A percentile compares a stretch with the other conserved stretches of the same genome.
Evolutionary conservation across 2,797 vertebrate genomes (phyloP).

Genomic region (Hydrophis major): DNA sequence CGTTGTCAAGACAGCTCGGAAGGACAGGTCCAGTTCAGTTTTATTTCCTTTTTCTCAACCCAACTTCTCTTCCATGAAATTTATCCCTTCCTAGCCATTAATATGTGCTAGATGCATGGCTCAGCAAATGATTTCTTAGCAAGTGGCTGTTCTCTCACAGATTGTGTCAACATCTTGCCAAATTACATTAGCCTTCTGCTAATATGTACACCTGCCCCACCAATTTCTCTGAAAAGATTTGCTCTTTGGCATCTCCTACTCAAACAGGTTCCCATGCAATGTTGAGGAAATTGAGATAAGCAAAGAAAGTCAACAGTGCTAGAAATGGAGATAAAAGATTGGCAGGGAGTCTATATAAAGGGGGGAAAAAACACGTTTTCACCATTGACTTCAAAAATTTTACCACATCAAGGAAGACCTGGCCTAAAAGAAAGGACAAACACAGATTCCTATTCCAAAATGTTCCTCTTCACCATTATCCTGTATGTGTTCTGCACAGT

Average conservation of each 20-base stretch:
- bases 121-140: not conserved
- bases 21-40: no score
- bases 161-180: not conserved
- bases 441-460: not conserved
- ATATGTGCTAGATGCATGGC: not conserved
- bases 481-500: constrained; percentile 27
- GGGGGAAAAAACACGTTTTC: accelerated
- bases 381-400: not conserved
- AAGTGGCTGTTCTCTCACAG: not conserved
- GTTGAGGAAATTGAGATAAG: not conserved
- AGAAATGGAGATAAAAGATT: not conserved
- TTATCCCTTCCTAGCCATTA: not conserved
- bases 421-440: not conserved
- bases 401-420: not conserved
- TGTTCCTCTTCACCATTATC: not conserved
- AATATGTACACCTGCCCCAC: not conserved
- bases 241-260: not conserved
- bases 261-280: not conserved
- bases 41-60: not conserved
- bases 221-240: not conserved
- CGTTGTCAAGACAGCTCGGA: not conserved
- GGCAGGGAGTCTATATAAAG: not conserved
- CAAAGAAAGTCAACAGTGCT: not conserved
- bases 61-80: not conserved
- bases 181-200: not conserved